These are phyloP conservation scores for Varanus salvator DNA, from an alignment of 2,113 vertebrate species.

Conservation along the genomic window DNA sequence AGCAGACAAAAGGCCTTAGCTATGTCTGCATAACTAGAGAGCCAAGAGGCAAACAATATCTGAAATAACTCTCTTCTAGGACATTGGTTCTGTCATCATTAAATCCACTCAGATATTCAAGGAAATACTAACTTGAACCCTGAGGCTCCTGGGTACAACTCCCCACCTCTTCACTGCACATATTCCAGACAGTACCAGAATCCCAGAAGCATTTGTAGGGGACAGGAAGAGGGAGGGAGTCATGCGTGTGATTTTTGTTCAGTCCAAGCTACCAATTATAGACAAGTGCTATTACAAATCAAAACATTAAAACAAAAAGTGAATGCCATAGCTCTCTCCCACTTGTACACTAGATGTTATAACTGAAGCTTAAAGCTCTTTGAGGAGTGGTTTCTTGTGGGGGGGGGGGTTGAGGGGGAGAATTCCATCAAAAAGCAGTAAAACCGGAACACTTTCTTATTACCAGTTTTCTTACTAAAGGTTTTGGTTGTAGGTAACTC, in stretches of 20 bases:
- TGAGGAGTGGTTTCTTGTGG: neutral
- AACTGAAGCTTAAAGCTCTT: neutral
- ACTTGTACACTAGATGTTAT: neutral
- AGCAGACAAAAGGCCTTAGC: neutral
- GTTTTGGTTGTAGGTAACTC: conserved; percentile 82
- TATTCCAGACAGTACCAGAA: neutral
- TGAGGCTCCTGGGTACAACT: neutral
- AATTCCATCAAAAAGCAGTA: too few species aligned
- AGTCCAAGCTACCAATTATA: neutral
- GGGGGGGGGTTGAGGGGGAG: neutral
- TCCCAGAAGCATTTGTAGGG: neutral
- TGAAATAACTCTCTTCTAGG: too few species aligned
- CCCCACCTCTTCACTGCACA: neutral
- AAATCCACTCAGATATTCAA: neutral
- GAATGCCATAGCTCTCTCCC: too few species aligned
- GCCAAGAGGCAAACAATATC: neutral
- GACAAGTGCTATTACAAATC: neutral
- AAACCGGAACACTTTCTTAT: neutral
- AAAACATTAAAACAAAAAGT: neutral
- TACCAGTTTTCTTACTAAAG: neutral
- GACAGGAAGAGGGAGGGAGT: neutral
- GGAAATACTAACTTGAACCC: neutral
- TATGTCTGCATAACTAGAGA: neutral
- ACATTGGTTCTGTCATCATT: neutral
- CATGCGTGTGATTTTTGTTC: neutral